These are phyloP conservation scores for Oeneis ivallda DNA, from an alignment of 2,888 invertebrate species.

Conservation along the genomic window DNA sequence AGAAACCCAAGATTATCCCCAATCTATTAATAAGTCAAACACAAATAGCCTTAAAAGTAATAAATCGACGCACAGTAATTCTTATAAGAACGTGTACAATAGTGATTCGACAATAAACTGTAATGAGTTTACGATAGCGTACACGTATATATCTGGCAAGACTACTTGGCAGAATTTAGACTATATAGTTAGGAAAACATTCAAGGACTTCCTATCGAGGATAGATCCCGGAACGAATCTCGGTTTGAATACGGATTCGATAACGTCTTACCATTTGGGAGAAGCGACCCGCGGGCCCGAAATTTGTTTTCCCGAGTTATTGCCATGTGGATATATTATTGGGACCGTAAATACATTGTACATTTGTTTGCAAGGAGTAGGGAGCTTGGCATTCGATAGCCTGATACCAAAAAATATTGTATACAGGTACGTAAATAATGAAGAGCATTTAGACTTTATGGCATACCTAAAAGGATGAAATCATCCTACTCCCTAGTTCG, in stretches of 20 bases:
- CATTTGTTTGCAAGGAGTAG: slow-evolving; percentile 93
- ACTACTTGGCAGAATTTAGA: slow-evolving; percentile 98
- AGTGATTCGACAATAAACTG: slow-evolving; percentile 81
- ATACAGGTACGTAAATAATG: slow-evolving; percentile 84
- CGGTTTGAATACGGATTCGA: slow-evolving; percentile 91
- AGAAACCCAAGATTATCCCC: slow-evolving; percentile 71
- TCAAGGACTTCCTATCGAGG: slow-evolving; percentile 96
- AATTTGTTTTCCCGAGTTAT: slow-evolving; percentile 91
- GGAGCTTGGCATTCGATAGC: slow-evolving; percentile 95
- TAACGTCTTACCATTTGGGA: slow-evolving; percentile 96
- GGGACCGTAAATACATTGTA: slow-evolving; percentile 93
- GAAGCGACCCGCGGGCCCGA: slow-evolving; percentile 92
- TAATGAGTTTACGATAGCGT: slow-evolving; percentile 92
- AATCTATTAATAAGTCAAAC: slow-evolving; percentile 73
- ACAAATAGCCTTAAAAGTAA: slow-evolving; percentile 81
- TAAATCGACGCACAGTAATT: slow-evolving; percentile 78
- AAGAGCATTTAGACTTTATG: too few relatives aligned
- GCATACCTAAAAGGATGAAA: too few relatives aligned
- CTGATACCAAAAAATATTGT: slow-evolving; percentile 97
- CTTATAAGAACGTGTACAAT: slow-evolving; percentile 76
- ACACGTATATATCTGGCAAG: slow-evolving; percentile 94
- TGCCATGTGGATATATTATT: slow-evolving; percentile 96
- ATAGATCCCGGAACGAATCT: slow-evolving; percentile 96
- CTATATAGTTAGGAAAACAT: slow-evolving; percentile 93
- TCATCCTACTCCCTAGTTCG: too few relatives aligned